Base-by-base conservation (phyloP, 2,888 invertebrate species). In the Apoda limacodes region DNA sequence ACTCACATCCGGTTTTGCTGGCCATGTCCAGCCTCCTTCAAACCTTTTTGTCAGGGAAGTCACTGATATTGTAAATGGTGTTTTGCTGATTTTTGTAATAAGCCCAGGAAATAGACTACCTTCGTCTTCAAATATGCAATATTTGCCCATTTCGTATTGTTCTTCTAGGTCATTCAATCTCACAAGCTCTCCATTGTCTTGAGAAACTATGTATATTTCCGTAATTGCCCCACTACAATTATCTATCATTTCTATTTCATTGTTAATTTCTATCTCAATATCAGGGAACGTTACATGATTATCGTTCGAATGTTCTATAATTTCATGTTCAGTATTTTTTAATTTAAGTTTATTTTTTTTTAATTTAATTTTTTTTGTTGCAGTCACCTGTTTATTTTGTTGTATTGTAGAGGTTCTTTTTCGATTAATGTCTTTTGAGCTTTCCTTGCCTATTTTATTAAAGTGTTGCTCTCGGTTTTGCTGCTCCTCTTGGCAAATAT, bases 1-100 rank as follows among this genome's bases (percentile, higher is more conserved):
- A 17, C 21, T 28, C 31, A 30, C 22, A 28, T 35, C 35, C 10
- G 32, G 38, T 25, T 38, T 25, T 34, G 34, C 38, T 38, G 34
- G 32, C 32, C 30, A 34, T 32, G 21, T 34, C 38, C 34, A 38
- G 26, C 38, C 38, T 32, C 38, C 38, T 32, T 38, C 30, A 32
- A 30, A 35, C 32, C 30, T 38, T 37, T 37, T 31, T 26, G 25
- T 37, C n/a, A 31, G 30, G 28, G 30, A 37, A 25, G 30, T 37
- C 31, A 37, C 31, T 31, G 30, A 34, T 1, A 37, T 28, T 37
- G 25, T 29, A 34, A 14, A 37, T 25, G 30, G 30, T 33, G 35
- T 28, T 28, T 30, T 21, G 28, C 28, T 2, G 7, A 32, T 33
- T 33, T 33, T 30, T 13, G 32, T 32, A n/a, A n/a, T n/a, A n/a